Percentiles rank a stretch among this genome's conserved stretches.
Conservation (phyloP, 1,140 invertebrate species). For the Harpegnathos saltator region DNA sequence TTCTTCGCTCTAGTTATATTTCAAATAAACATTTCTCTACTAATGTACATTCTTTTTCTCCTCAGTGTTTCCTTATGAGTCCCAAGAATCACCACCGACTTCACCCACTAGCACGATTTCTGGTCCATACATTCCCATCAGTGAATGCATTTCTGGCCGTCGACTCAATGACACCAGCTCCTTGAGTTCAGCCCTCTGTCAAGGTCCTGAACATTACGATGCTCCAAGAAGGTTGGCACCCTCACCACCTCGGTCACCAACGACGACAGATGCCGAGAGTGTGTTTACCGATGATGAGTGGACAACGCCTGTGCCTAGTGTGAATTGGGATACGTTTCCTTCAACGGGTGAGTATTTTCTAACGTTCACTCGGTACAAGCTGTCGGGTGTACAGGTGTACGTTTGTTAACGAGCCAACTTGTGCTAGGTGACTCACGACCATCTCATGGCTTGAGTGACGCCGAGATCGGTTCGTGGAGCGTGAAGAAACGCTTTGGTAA, state of each 20-base stretch:
- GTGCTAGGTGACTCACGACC: constrained; percentile 80
- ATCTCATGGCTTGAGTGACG: constrained; percentile 86
- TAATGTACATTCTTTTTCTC: too few species aligned
- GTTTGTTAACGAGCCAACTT: constrained; percentile 21
- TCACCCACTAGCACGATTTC: constrained; percentile 87
- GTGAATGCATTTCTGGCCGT: constrained; percentile 95
- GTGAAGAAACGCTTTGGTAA: constrained; percentile 87
- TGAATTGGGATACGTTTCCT: constrained; percentile 88
- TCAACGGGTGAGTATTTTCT: constrained; percentile 62
- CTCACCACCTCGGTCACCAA: constrained; percentile 83
- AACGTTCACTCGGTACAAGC: background rate
- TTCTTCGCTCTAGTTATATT: background rate
- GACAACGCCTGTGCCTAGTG: constrained; percentile 81
- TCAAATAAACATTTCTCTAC: background rate
- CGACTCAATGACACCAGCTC: constrained; percentile 85
- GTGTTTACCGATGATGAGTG: constrained; percentile 81
- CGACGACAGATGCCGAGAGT: constrained; percentile 84
- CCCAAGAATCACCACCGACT: constrained; percentile 88
- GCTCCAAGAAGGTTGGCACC: constrained; percentile 81
- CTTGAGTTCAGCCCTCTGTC: constrained; percentile 79
- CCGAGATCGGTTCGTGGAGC: constrained; percentile 87
- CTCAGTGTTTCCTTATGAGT: constrained; percentile 83
- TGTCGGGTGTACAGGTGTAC: background rate
- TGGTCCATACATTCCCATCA: constrained; percentile 93
- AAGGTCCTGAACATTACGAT: constrained; percentile 83